Evolutionary conservation across 2,888 invertebrate genomes (phyloP).

Genomic region (Lithophane semibrunnea): DNA sequence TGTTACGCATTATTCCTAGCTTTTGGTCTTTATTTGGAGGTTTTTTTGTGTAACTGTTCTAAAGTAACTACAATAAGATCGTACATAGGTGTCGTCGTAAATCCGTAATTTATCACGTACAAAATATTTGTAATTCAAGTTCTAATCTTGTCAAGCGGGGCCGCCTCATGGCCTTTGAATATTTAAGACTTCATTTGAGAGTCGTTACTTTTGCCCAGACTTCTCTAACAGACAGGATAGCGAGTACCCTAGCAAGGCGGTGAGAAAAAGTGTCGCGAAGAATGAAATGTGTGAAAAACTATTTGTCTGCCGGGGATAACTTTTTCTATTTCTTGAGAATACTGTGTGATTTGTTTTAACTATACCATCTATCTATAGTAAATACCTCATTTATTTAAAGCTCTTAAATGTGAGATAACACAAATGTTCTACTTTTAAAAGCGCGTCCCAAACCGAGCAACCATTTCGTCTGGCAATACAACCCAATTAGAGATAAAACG

Average conservation of each 20-base stretch:
- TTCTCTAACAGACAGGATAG: conserved; percentile 1
- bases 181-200: conserved; percentile 23
- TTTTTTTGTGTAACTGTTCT: neutral
- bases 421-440: conserved; percentile 55
- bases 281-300: conserved; percentile 4
- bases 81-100: neutral
- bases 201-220: conserved; percentile 24
- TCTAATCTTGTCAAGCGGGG: conserved; percentile 15
- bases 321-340: neutral
- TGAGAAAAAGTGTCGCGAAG: conserved; percentile 4
- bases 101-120: neutral
- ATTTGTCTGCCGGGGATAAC: neutral
- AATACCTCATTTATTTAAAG: conserved; percentile 49
- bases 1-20: neutral
- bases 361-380: conserved; percentile 46
- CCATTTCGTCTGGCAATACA: conserved; percentile 67
- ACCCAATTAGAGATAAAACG: conserved; percentile 74
- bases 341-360: conserved; percentile 11
- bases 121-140: conserved; percentile 33
- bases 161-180: conserved; percentile 37
- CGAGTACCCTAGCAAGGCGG: neutral
- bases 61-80: neutral
- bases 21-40: neutral
- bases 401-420: conserved; percentile 60
- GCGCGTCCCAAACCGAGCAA: conserved; percentile 57